A percentile compares a stretch with the other conserved stretches of the same genome.
Conservation (phyloP, 2,113 vertebrate species). For the Lethenteron camtschaticum region DNA sequence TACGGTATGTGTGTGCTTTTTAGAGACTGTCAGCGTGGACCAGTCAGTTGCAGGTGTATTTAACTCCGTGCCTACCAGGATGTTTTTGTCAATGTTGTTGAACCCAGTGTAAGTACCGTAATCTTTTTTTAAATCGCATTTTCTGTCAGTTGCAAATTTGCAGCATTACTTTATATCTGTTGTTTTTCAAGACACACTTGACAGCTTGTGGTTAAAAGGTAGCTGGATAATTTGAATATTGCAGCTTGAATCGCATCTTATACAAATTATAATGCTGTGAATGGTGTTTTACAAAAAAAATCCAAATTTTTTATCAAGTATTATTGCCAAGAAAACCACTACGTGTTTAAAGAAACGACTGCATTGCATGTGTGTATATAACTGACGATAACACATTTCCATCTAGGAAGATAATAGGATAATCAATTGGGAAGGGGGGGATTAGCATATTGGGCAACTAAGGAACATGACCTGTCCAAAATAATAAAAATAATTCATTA, state of each 20-base stretch:
- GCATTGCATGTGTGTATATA: too few relatives aligned
- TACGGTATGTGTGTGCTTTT: background rate
- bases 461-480: too few relatives aligned
- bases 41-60: slow-evolving; percentile 91
- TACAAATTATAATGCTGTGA: background rate
- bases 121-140: background rate
- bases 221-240: background rate
- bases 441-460: too few relatives aligned
- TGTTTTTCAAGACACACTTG: background rate
- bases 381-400: too few relatives aligned
- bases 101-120: slow-evolving; percentile 45
- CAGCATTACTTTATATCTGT: background rate
- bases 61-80: slow-evolving; percentile 75
- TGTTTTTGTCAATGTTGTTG: slow-evolving; percentile 67
- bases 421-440: too few relatives aligned
- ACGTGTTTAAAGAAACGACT: too few relatives aligned
- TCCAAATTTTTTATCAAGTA: background rate
- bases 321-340: too few relatives aligned
- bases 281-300: background rate
- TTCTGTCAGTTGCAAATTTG: background rate
- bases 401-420: too few relatives aligned
- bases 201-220: background rate
- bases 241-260: background rate
- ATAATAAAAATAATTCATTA: too few relatives aligned
- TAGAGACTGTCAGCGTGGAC: slow-evolving; percentile 88